Evolutionary conservation across 2,113 vertebrate species (phyloP).

Genomic region (Bubo blakistoni): DNA sequence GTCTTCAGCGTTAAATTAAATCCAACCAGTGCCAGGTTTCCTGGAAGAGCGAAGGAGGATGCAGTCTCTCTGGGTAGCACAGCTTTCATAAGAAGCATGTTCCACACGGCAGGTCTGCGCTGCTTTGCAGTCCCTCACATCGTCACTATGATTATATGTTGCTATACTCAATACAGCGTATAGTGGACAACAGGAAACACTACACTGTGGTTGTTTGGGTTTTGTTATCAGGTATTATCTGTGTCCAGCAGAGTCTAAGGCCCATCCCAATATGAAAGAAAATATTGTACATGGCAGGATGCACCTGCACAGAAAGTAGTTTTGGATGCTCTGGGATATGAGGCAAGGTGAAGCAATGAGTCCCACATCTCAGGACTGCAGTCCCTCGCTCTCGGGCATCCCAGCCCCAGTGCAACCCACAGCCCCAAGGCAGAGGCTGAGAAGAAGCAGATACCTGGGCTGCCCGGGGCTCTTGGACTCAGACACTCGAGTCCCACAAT

Average conservation of each 20-base stretch:
- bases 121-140: neutral
- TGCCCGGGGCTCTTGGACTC: accelerated
- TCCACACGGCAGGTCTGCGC: neutral
- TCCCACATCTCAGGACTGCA: neutral
- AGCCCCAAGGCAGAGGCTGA: neutral
- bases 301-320: neutral
- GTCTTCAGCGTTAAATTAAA: neutral
- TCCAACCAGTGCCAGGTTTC: neutral
- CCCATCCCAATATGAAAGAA: accelerated
- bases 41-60: neutral
- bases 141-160: too few species aligned
- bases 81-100: neutral
- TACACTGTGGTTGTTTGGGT: neutral
- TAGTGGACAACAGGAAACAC: neutral
- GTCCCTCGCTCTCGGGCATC: neutral
- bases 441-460: neutral
- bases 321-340: neutral
- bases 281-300: neutral
- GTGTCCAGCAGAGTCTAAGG: neutral
- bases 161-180: neutral
- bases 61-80: neutral
- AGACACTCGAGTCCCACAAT: neutral
- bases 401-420: too few species aligned
- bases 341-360: neutral
- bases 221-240: neutral